Evolutionary conservation across 2,113 vertebrate genomes (phyloP), one percentile per base, ranked within the genome.

Genomic region (Pseudorhombus dupliciocellatus): DNA sequence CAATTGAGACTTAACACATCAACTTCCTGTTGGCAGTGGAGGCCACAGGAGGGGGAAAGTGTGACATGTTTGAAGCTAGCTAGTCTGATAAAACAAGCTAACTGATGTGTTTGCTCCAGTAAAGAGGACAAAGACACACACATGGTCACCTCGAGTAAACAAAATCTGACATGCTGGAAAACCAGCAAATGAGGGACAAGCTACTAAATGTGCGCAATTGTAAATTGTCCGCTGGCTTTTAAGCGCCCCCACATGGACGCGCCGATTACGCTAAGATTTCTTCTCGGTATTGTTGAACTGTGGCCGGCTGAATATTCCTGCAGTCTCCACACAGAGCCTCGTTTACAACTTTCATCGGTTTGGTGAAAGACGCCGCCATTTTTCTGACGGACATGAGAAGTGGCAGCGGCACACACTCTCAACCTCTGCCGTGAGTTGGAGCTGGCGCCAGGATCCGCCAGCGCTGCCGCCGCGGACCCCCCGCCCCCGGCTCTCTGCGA

Each of bases 341-440:
- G 2, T 51, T 59, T n/a, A 58, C 25, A 86, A 90, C 85, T 88
- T 90, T 77, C 0, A 48, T 7, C 0, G 28, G 5, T 66, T 61
- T 25, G 5, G 1, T 14, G 2, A 16, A 18, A 61, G 9, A 74
- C 69, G 77, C 67, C 67, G 74, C 75, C 73, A 77, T 87, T 83
- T 84, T 76, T 84, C 37, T 34, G 44, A 42, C 11, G 20, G 76
- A 84, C 73, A 69, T 74, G 67, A 63, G 20, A 78, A 74, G 25
- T 55, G 67, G 50, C 71, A 75, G 70, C 48, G 31, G 30, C 57
- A 12, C 66, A 61, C 63, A 58, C 67, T 78, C 70, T 63, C 59
- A n/a, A 42, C 48, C 78, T 65, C 26, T 71, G 34, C 34, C 11
- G 34, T 11, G 34, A 70, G 58, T 61, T 18, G 30, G 55, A 77